These are phyloP conservation scores for Nasonia oneida DNA, from an alignment of 2,888 invertebrate genomes.

Conservation along the genomic window DNA sequence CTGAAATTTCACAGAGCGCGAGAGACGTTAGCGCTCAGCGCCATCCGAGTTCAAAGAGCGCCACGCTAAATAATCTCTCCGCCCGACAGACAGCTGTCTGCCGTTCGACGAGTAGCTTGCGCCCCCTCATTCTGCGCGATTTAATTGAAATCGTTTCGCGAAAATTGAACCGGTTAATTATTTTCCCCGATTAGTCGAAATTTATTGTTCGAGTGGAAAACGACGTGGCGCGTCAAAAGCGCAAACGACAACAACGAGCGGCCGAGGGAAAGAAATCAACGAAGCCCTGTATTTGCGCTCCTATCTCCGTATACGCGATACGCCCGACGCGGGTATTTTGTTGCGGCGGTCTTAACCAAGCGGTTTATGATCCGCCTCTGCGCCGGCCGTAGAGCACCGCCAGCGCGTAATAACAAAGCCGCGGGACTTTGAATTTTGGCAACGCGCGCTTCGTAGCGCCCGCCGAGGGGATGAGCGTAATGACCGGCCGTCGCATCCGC, in stretches of 20 bases:
- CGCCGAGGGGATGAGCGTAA: neutral
- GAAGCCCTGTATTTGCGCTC: conserved; percentile 4
- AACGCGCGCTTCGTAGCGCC: neutral
- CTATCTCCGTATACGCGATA: neutral
- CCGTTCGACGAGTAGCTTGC: no score
- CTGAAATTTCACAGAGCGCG: neutral
- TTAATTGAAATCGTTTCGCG: no score
- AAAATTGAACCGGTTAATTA: neutral
- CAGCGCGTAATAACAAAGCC: conserved; percentile 22
- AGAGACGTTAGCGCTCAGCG: no score
- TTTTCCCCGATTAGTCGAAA: neutral
- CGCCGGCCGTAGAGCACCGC: neutral
- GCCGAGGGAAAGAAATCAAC: conserved; percentile 26
- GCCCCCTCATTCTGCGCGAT: no score
- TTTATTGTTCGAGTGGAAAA: neutral
- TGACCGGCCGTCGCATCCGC: neutral
- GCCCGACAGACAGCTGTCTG: no score
- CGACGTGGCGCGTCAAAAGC: no score
- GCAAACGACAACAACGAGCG: neutral
- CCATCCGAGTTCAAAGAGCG: no score
- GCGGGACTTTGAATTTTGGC: conserved; percentile 27
- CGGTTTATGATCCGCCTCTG: neutral
- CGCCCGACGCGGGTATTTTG: neutral
- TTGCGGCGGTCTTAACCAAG: neutral
- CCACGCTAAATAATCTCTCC: no score